Evolutionary conservation across 2,113 vertebrate species (phyloP).

Genomic region (Azemiops feae): DNA sequence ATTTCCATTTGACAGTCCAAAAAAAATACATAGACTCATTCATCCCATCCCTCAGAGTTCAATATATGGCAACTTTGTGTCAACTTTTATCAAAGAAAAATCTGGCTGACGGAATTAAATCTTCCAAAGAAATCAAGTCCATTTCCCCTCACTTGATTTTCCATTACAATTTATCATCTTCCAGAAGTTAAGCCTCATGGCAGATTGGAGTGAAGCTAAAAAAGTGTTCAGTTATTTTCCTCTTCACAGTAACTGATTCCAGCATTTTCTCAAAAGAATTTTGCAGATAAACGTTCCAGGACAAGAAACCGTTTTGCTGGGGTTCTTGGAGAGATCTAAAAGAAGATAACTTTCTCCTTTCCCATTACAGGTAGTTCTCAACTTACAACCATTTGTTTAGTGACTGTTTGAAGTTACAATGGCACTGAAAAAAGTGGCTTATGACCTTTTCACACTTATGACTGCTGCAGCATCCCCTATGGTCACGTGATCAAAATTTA

Average conservation of each 20-base stretch:
- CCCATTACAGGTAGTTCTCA: no score
- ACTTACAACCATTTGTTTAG: no score
- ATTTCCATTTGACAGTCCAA: neutral
- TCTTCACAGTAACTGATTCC: neutral
- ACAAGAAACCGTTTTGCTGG: neutral
- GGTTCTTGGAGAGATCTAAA: neutral
- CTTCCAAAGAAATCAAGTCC: neutral
- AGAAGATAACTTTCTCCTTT: neutral
- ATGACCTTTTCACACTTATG: no score
- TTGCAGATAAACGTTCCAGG: neutral
- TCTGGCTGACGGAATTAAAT: neutral
- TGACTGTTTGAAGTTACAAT: no score
- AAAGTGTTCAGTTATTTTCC: neutral
- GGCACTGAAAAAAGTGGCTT: no score
- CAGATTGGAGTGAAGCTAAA: neutral
- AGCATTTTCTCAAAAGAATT: neutral
- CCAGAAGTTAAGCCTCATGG: neutral
- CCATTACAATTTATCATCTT: neutral
- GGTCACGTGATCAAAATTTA: no score
- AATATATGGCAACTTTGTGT: neutral
- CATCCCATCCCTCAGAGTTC: neutral
- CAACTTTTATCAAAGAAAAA: neutral
- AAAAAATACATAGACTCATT: neutral
- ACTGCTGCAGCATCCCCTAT: no score
- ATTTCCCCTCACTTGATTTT: neutral